phyloP scores from a whole-genome alignment of 2,888 invertebrate genomes.

The Carterocephalus palaemon region DNA sequence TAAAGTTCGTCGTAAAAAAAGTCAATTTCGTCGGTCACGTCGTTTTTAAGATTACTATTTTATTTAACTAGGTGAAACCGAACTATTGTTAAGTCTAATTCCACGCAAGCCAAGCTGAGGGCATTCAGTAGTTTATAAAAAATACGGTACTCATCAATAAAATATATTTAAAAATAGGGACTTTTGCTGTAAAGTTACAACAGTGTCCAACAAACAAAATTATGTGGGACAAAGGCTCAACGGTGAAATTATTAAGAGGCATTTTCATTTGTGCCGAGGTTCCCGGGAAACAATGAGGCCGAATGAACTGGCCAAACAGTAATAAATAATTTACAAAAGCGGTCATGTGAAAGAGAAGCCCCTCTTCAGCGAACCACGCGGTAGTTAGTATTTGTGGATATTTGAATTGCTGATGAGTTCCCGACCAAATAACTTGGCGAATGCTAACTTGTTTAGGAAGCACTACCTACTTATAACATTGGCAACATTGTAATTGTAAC shows the following conservation, averaged over 20 bases:
- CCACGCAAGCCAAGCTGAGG: no score
- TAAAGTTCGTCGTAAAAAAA: no score
- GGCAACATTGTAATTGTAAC: conserved; percentile 1
- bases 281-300: conserved; percentile 59
- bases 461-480: conserved; percentile 8
- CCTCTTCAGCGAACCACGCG: conserved; percentile 53
- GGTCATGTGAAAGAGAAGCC: conserved; percentile 68
- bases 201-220: conserved; percentile 16
- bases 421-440: conserved; percentile 60
- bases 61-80: no score
- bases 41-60: no score
- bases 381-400: conserved; percentile 50
- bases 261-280: conserved; percentile 35
- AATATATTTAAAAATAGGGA: no score
- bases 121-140: no score
- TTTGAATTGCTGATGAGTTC: conserved; percentile 73
- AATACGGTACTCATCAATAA: no score
- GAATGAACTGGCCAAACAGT: conserved; percentile 65
- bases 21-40: no score
- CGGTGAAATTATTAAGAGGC: conserved; percentile 21
- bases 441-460: conserved; percentile 11
- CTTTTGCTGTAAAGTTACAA: no score
- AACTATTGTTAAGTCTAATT: no score
- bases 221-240: conserved; percentile 18
- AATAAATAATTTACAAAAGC: conserved; percentile 75